Evolutionary conservation across 2,888 invertebrate species (phyloP).

Genomic region (Nomada goodeniana): DNA sequence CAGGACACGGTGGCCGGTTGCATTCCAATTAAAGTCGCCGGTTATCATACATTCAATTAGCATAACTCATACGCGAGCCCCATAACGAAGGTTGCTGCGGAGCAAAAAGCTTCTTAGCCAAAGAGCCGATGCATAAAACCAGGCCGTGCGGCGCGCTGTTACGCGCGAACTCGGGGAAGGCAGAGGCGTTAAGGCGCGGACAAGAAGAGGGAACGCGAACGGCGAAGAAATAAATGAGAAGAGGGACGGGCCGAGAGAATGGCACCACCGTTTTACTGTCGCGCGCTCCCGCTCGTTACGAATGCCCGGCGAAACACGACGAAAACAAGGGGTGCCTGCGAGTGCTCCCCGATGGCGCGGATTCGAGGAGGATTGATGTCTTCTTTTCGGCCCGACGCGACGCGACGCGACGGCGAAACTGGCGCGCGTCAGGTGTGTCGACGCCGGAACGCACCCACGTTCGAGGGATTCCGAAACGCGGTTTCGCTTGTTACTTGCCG

Average conservation of each 20-base stretch:
- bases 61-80: conserved; percentile 78
- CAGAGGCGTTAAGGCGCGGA: conserved; percentile 67
- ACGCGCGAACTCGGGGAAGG: conserved; percentile 55
- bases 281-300: conserved; percentile 62
- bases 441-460: too few relatives aligned
- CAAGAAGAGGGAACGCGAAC: conserved; percentile 62
- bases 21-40: conserved; percentile 77
- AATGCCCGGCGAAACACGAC: conserved; percentile 53
- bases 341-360: conserved; percentile 20
- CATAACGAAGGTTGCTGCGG: conserved; percentile 68
- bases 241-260: conserved; percentile 39
- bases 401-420: neutral
- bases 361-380: conserved; percentile 64
- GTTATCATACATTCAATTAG: conserved; percentile 80
- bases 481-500: too few relatives aligned
- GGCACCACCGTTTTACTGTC: conserved; percentile 60
- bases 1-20: conserved; percentile 48
- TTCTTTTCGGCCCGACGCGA: conserved; percentile 51
- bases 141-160: conserved; percentile 38
- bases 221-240: conserved; percentile 76
- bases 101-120: conserved; percentile 75
- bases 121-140: conserved; percentile 67
- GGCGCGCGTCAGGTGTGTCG: conserved; percentile 17
- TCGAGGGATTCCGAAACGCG: too few relatives aligned
- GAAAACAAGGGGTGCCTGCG: conserved; percentile 36